Conservation (phyloP, 2,113 vertebrate species). For the Zeus faber region DNA sequence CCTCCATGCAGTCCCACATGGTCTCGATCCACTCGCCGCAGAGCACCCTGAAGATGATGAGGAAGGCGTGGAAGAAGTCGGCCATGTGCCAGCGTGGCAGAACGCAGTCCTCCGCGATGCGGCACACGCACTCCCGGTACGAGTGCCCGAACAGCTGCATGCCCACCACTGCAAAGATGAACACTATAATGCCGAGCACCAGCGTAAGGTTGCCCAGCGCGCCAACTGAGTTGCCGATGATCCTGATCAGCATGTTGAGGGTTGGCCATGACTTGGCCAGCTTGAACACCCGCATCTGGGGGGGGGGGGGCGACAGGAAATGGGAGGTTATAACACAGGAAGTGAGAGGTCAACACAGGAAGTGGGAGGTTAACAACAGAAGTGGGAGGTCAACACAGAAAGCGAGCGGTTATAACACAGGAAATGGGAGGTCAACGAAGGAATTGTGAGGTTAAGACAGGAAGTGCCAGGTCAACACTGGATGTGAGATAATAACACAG, state of each 20-base stretch:
- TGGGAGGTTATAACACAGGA: no score
- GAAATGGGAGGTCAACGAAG: no score
- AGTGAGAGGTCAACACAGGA: no score
- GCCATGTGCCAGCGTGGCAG: slow-evolving; percentile 97
- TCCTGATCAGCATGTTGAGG: slow-evolving; percentile 95
- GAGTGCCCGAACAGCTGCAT: slow-evolving; percentile 96
- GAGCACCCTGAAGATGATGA: slow-evolving; percentile 93
- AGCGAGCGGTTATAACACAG: no score
- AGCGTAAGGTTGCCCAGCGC: slow-evolving; percentile 92
- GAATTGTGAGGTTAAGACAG: no score
- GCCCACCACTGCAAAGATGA: slow-evolving; percentile 95
- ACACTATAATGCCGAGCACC: slow-evolving; percentile 93
- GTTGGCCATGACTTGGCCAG: slow-evolving; percentile 96
- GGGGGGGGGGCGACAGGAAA: no score
- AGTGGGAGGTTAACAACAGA: no score
- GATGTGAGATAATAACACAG: no score
- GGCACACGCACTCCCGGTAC: slow-evolving; percentile 92
- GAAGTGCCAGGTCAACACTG: no score
- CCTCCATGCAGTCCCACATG: slow-evolving; percentile 99
- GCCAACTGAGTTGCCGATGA: slow-evolving; percentile 92
- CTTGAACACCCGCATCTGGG: slow-evolving; percentile 97
- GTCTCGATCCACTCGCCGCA: slow-evolving; percentile 98
- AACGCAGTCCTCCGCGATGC: slow-evolving; percentile 80
- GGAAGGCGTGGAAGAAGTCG: slow-evolving; percentile 95
- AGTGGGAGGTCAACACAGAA: no score